Evolutionary conservation across 53 echinoderm and acorn worm species (phyloP), one percentile per base, ranked within the genome.

Genomic region (Stichopus horrens): DNA sequence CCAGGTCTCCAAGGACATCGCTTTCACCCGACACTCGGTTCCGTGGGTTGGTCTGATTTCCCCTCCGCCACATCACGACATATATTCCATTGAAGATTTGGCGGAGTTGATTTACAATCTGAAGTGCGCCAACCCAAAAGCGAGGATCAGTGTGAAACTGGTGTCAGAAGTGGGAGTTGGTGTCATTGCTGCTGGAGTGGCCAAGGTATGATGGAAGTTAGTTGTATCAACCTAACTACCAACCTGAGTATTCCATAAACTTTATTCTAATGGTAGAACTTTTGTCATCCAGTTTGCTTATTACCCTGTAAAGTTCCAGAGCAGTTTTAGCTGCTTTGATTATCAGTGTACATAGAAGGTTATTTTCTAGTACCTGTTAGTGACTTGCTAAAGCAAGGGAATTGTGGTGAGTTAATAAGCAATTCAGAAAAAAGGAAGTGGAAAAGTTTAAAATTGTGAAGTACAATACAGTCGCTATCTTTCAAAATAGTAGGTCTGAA

Each of bases 101-200:
- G 99, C 99, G 1, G 96, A 98, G 92, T 86, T 98, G 74, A 93
- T 98, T 90, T 98, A 98, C 83, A 96, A 98, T 86, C 88, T 98
- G 76, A 98, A 98, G 87, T 98, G 99, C 83, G 90, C 99, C 83
- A 98, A 98, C 67, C 99, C 99, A 8, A 88, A 98, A 76, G 99
- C 99, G 5, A 89, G 95, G 75, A 96, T 98, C 88, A 98, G 99
- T 85, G 99, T 98, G 88, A 98, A 98, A 88, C 86, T 98, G 86
- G 99, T 98, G 93, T 98, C 99, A 86, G 99, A 98, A 90, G 93
- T 98, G 77, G 99, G 99, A 76, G 99, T 98, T 57, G 99, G 99
- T 67, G 94, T 98, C 57, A 90, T 98, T 4, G 99, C 99, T 37
- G 94, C 99, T 74, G 99, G 99, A 21, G 99, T 98, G 3, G 99